Conservation (phyloP, 2,888 invertebrate genomes). For the Panopea generosa region DNA sequence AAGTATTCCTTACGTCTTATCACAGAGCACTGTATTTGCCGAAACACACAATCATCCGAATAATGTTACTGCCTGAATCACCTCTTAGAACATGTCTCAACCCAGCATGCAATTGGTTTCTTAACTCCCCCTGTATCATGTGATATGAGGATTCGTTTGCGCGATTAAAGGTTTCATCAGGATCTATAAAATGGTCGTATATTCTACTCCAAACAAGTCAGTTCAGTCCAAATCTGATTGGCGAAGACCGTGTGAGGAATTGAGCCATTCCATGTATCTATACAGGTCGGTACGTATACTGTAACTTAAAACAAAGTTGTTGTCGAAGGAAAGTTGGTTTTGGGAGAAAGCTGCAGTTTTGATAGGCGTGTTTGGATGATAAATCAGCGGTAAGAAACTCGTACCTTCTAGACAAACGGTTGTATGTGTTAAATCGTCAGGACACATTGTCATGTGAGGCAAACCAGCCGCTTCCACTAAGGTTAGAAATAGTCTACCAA, state of each 20-base stretch:
- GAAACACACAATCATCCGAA: too few species aligned
- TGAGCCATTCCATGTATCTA: constrained; percentile 63
- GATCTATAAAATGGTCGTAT: constrained; percentile 91
- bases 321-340: constrained; percentile 57
- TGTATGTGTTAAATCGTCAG: constrained; percentile 53
- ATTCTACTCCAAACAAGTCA: constrained; percentile 89
- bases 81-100: too few species aligned
- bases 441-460: constrained; percentile 49
- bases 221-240: constrained; percentile 49
- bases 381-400: constrained; percentile 67
- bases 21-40: too few species aligned
- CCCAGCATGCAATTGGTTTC: constrained; percentile 40
- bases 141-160: constrained; percentile 84
- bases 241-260: constrained; percentile 40
- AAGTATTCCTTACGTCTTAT: too few species aligned
- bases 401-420: constrained; percentile 68
- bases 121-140: constrained; percentile 17
- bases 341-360: constrained; percentile 65
- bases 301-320: constrained; percentile 66
- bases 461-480: constrained; percentile 72
- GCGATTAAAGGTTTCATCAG: constrained; percentile 90
- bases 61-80: too few species aligned
- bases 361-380: constrained; percentile 27
- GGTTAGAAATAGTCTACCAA: constrained; percentile 74
- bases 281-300: constrained; percentile 63